phyloP scores from a whole-genome alignment of 2,888 invertebrate genomes.

The Crematogaster levior region DNA sequence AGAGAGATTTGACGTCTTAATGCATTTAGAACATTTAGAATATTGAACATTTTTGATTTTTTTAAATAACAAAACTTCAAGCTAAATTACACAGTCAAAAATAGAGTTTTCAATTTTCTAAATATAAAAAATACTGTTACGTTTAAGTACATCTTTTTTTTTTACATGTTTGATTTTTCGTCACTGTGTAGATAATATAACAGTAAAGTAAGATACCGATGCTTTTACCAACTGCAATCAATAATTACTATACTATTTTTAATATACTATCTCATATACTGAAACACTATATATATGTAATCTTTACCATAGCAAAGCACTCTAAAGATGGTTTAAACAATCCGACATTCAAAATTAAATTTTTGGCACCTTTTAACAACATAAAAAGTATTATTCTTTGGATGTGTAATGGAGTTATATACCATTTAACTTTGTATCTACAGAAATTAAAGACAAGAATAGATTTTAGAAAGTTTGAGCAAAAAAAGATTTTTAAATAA shows the following conservation, averaged over 20 bases:
- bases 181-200: neutral
- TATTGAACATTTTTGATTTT: neutral
- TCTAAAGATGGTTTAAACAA: neutral
- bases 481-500: neutral
- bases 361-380: neutral
- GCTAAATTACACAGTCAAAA: neutral
- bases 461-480: too few relatives aligned
- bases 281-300: too few relatives aligned
- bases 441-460: neutral
- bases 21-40: neutral
- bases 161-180: neutral
- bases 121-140: neutral
- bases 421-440: slow-evolving; percentile 17
- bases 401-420: neutral
- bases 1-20: neutral
- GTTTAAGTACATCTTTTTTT: neutral
- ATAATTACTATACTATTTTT: neutral
- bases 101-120: neutral
- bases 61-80: neutral
- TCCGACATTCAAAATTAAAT: neutral
- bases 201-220: slow-evolving; percentile 1
- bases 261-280: neutral
- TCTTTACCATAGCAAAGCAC: slow-evolving; percentile 3
- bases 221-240: neutral
- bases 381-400: neutral